phyloP scores from a whole-genome alignment of 2,888 invertebrate genomes.

The Glaucopsyche alexis region DNA sequence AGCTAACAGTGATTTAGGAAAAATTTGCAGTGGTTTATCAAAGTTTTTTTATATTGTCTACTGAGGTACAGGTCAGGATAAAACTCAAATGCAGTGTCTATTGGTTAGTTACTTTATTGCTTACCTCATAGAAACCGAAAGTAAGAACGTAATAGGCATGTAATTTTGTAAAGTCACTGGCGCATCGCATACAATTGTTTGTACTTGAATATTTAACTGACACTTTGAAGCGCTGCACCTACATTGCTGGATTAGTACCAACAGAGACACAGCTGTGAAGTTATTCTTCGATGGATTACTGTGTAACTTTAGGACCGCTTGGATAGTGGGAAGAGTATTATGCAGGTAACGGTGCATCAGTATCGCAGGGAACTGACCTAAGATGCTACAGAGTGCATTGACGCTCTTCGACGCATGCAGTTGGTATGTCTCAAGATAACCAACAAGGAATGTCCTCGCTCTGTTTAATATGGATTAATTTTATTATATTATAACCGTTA shows the following conservation, averaged over 20 bases:
- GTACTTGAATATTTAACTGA: constrained; percentile 40
- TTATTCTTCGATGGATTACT: not conserved
- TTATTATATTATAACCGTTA: not conserved
- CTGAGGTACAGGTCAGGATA: too few relatives aligned
- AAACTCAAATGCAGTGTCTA: not conserved
- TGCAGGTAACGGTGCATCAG: constrained; percentile 69
- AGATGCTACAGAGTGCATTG: constrained; percentile 77
- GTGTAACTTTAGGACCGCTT: not conserved
- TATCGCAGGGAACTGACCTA: constrained; percentile 79
- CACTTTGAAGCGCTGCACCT: not conserved
- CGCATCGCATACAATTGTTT: constrained; percentile 66
- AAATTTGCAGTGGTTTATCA: too few relatives aligned
- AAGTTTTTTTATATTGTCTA: not conserved
- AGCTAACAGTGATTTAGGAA: too few relatives aligned
- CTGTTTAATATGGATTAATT: not conserved
- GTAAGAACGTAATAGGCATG: constrained; percentile 66
- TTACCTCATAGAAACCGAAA: constrained; percentile 39
- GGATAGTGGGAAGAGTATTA: not conserved
- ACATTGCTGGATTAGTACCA: not conserved
- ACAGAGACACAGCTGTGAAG: not conserved
- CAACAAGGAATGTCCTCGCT: constrained; percentile 44
- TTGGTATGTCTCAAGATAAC: constrained; percentile 73
- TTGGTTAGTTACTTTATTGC: not conserved
- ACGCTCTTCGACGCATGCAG: constrained; percentile 70
- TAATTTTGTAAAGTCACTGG: constrained; percentile 71